Base-by-base conservation (phyloP, 2,888 invertebrate genomes). In the Capitulum mitella region DNA sequence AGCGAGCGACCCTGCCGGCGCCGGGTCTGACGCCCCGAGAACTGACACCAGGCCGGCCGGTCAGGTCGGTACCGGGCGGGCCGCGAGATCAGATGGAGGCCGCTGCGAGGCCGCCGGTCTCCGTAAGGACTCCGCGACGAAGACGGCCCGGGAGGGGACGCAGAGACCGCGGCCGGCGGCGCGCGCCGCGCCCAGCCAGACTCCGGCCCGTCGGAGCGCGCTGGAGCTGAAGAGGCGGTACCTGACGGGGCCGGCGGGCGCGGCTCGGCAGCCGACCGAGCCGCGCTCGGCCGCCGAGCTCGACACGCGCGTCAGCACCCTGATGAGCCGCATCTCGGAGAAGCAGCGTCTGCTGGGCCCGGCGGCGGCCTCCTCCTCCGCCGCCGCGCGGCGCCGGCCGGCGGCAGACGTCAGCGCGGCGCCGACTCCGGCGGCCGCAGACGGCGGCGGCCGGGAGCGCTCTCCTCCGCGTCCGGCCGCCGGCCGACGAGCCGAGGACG, bases 121-220 rank as follows among this genome's bases (percentile, higher is more conserved):
- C n/a, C n/a, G n/a, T n/a, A n/a, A 54, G 6, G 54, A 54, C n/a
- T 16, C 54, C 54, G 54, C 10, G 6, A n/a, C 54, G 26, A n/a
- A n/a, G n/a, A 26, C 26, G n/a, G 22, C 26, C 26, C 2, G 54
- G 22, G 54, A 54, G 22, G 6, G 5, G 26, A 54, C 3, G n/a
- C 54, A n/a, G n/a, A 54, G 22, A 26, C 70, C 29, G 26, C 64
- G 29, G 16, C 77, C 54, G 43, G 78, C 77, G 22, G 22, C 77
- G n/a, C 19, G 43, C 34, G 37, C 74, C 22, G 48, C 79, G 1
- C n/a, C 29, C 26, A 94, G 94, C 1, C 91, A 94, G 79, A 94
- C 94, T 22, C 91, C 95, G 79, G 94, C 94, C 22, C 93, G 94
- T n/a, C 94, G 94, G 86, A 91, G 93, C 79, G 94, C 94, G 29